Conservation (phyloP, 2,113 vertebrate genomes). For the Tricholaema leucomelas region DNA sequence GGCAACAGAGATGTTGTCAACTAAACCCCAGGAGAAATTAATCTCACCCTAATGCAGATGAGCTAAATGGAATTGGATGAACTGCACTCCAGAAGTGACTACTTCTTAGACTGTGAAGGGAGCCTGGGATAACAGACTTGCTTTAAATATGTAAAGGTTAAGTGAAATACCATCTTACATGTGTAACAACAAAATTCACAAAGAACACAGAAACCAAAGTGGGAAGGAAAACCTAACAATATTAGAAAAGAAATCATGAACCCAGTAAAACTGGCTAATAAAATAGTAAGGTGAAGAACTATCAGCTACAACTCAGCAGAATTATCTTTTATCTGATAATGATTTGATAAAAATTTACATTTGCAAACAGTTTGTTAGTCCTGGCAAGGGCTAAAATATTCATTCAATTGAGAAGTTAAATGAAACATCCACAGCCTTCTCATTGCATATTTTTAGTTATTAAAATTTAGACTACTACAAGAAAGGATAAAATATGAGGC, state of each 20-base stretch:
- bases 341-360: not conserved
- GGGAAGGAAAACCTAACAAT: not conserved
- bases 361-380: not conserved
- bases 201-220: not conserved
- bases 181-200: not conserved
- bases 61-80: not conserved
- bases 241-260: not conserved
- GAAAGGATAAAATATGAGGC: not conserved
- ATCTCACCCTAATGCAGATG: not conserved
- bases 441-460: not conserved
- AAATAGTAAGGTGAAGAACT: not conserved
- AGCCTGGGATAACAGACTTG: not conserved
- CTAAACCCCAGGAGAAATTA: not conserved
- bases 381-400: not conserved
- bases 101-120: not conserved
- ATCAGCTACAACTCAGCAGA: not conserved
- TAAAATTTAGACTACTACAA: not conserved
- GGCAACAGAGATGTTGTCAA: not conserved
- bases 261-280: not conserved
- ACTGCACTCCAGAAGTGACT: not conserved
- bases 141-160: not conserved
- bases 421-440: not conserved
- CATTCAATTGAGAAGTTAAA: not conserved
- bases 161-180: not conserved
- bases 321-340: not conserved